phyloP scores from a whole-genome alignment of 2,888 invertebrate genomes.

The Caenorhabditis sp. region DNA sequence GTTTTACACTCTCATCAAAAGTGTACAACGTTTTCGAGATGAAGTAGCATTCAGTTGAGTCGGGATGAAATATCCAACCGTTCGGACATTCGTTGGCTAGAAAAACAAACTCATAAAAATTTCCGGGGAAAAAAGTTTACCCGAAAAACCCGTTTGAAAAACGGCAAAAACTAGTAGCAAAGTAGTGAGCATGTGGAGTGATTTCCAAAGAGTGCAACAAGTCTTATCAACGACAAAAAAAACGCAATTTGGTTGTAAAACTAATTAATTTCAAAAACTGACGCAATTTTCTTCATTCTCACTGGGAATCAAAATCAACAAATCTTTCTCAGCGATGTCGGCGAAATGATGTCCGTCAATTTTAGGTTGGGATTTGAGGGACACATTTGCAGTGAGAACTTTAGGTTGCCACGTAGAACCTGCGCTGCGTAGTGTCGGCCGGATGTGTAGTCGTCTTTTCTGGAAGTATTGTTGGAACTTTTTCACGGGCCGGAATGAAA shows the following conservation, averaged over 20 bases:
- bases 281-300: no score
- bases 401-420: constrained; percentile 12
- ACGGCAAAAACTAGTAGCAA: neutral
- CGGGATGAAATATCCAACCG: constrained; percentile 18
- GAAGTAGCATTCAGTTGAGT: constrained; percentile 16
- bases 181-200: no score
- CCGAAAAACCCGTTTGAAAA: no score
- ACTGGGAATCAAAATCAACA: neutral
- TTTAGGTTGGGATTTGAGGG: no score
- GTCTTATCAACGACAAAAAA: no score
- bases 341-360: no score
- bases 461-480: neutral
- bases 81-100: constrained; percentile 17
- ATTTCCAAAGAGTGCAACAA: no score
- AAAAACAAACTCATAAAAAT: no score
- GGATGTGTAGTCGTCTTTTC: constrained; percentile 14
- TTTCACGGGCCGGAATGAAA: neutral
- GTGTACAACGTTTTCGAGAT: constrained; percentile 15
- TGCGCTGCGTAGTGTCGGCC: constrained; percentile 18
- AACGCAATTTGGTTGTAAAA: no score
- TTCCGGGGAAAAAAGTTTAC: no score
- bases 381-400: constrained; percentile 9
- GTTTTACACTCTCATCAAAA: constrained; percentile 20
- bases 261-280: no score
- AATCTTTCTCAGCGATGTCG: neutral